phyloP scores from a whole-genome alignment of 2,113 vertebrate species.

The Dasyprocta punctata region DNA sequence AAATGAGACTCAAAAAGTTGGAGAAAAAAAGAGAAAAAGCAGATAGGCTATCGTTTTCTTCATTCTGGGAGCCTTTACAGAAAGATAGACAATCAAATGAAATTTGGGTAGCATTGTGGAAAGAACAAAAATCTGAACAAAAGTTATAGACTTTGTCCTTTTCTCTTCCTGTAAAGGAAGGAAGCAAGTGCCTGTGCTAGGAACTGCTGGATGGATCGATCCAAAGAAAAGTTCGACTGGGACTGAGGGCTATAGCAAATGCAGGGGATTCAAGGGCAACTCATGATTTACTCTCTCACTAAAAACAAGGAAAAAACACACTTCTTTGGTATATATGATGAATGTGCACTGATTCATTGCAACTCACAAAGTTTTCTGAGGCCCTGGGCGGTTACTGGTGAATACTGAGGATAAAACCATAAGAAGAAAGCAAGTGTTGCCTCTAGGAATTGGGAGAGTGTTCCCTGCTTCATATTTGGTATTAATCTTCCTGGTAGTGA shows the following conservation, averaged over 20 bases:
- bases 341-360: background rate
- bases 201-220: background rate
- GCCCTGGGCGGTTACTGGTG: background rate
- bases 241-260: background rate
- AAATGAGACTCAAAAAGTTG: background rate
- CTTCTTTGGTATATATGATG: background rate
- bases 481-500: background rate
- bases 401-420: background rate
- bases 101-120: background rate
- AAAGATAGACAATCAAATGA: background rate
- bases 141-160: background rate
- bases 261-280: background rate
- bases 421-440: background rate
- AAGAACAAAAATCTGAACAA: background rate
- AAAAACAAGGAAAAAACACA: background rate
- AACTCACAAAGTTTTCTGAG: background rate
- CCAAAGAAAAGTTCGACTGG: too few relatives aligned
- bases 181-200: too few relatives aligned
- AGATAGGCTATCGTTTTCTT: background rate
- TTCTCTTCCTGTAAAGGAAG: background rate
- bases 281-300: background rate
- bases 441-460: background rate
- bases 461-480: background rate
- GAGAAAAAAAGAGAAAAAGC: background rate
- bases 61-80: background rate